Evolutionary conservation across 2,113 vertebrate species (phyloP).

Genomic region (Triplophysa dalaica): DNA sequence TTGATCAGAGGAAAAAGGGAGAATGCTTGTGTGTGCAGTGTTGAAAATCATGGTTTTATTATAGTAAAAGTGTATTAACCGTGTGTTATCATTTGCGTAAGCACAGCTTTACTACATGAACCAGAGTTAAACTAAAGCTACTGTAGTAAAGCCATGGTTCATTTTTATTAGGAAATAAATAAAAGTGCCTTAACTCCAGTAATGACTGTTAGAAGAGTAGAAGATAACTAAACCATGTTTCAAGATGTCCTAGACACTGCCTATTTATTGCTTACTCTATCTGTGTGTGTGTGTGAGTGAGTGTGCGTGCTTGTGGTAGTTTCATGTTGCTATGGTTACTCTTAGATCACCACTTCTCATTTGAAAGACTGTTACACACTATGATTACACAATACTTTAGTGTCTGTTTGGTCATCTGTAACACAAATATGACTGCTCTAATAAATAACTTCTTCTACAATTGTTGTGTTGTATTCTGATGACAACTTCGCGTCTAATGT

Average conservation of each 20-base stretch:
- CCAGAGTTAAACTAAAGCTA: no score
- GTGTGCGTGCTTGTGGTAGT: constrained; percentile 22
- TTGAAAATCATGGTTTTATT: background rate
- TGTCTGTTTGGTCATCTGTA: background rate
- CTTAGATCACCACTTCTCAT: background rate
- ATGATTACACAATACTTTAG: background rate
- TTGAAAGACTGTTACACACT: constrained; percentile 3
- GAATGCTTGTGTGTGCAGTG: background rate
- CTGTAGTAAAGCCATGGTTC: no score
- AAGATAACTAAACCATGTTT: background rate
- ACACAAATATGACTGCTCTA: constrained; percentile 16
- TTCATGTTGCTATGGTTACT: constrained; percentile 11
- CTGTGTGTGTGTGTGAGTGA: background rate
- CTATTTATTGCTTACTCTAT: constrained; percentile 9
- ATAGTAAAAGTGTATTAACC: no score
- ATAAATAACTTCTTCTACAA: constrained; percentile 43
- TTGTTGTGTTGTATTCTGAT: background rate
- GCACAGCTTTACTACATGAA: no score
- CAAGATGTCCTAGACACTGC: background rate
- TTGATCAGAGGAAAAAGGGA: background rate
- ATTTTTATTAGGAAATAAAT: no score
- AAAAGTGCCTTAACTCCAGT: constrained; percentile 19
- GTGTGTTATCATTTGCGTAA: no score
- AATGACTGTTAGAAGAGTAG: background rate
- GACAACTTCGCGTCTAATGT: background rate